Evolutionary conservation across 2,113 vertebrate genomes (phyloP), one percentile per base, ranked within the genome.

Genomic region (Clupea harengus): DNA sequence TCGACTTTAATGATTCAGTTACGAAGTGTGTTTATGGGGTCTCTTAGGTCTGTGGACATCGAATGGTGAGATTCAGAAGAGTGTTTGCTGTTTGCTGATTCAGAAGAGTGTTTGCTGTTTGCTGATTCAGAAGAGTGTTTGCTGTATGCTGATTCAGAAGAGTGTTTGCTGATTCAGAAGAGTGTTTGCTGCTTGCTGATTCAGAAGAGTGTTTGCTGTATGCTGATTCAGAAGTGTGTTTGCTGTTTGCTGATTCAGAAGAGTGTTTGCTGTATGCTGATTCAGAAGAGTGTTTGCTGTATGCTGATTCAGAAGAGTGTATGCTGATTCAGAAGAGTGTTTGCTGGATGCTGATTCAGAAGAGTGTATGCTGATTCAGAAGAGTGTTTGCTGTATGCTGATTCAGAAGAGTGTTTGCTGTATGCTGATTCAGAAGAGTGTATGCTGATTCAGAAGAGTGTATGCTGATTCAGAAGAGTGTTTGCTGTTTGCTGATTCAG

Each of bases 1-100:
- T 90, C 13, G 88, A 92, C 88, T 92, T 88, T 91, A 20, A 44
- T 67, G 67, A 85, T 80, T 85, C 75, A 45, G 39, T 75, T 22
- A 85, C 28, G 4, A 47, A 44, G 84, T 83, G 45, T 80, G n/a
- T 78, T 25, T 20, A 22, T 57, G 52, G 52, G 50, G 11, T 18
- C 50, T 54, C 50, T 7, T 64, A n/a, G 22, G n/a, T 64, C 5
- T 78, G 13, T 44, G 28, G 2, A 13, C 39, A 32, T 15, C 5
- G 28, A 78, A 4, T 9, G 7, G 4, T 8, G 22, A 64, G n/a
- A 64, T n/a, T 6, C 22, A 64, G 60, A 9, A 49, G 10, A 49
- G 47, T 60, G 18, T 20, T 78, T 78, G 72, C 72, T 39, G 25
- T 78, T 15, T 78, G 25, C 9, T 75, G 67, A 64, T n/a, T 20